These are phyloP conservation scores for Sphenopsis melanotis DNA, from an alignment of 2,797 vertebrate genomes.

Conservation along the genomic window DNA sequence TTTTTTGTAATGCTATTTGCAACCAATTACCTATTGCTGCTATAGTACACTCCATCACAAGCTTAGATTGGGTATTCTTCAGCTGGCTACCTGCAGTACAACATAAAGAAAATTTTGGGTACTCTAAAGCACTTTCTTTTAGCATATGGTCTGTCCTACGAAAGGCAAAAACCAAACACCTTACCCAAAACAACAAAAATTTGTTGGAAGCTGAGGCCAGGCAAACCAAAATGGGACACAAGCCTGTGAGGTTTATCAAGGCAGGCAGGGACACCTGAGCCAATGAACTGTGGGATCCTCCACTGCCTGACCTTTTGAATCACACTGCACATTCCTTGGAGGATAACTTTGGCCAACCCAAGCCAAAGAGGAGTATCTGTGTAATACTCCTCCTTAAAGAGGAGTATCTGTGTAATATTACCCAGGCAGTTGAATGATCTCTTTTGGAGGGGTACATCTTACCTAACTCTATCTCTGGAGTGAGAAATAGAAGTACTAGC, in stretches of 20 bases:
- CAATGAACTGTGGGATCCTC: not conserved
- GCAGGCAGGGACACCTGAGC: not conserved
- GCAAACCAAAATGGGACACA: not conserved
- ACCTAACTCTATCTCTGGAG: not conserved
- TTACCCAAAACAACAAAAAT: not conserved
- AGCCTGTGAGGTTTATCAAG: not conserved
- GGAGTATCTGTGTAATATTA: not conserved
- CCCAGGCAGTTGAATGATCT: not conserved
- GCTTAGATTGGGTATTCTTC: not conserved
- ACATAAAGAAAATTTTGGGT: not conserved
- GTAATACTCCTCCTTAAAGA: not conserved
- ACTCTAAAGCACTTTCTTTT: not conserved
- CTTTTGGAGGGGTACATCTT: not conserved
- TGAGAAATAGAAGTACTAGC: not conserved
- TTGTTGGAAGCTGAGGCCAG: not conserved
- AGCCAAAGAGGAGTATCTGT: not conserved
- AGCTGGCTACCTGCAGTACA: not conserved
- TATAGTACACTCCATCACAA: not conserved
- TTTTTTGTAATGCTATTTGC: not conserved
- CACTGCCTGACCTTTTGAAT: not conserved
- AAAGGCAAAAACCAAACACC: not conserved
- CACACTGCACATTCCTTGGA: not conserved
- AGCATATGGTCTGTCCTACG: not conserved
- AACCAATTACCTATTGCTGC: not conserved
- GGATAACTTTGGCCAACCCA: not conserved